phyloP scores from a whole-genome alignment of 2,797 vertebrate genomes.

The Coilia nasus region DNA sequence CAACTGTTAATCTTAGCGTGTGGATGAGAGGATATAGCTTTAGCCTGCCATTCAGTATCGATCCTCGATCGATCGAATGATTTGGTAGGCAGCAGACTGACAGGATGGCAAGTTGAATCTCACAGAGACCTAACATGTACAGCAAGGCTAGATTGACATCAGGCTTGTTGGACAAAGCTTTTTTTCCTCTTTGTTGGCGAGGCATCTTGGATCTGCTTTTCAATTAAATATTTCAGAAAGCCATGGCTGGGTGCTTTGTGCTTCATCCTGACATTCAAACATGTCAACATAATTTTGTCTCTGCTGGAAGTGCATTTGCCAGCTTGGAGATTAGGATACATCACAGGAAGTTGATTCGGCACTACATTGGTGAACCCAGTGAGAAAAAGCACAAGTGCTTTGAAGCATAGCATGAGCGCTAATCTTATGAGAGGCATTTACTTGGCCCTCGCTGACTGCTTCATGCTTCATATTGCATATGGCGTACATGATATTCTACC shows the following conservation, averaged over 20 bases:
- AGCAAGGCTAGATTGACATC: not conserved
- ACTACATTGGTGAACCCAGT: not conserved
- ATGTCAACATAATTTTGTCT: constrained; percentile 4
- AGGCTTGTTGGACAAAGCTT: not conserved
- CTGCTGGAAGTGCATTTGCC: not conserved
- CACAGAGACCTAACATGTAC: not conserved
- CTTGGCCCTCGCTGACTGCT: not conserved
- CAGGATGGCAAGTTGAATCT: constrained; percentile 3
- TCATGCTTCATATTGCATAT: not conserved
- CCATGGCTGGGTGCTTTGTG: not conserved
- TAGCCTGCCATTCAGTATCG: constrained; percentile 6
- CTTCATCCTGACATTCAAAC: not conserved
- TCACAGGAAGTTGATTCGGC: constrained; percentile 1
- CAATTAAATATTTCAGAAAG: not conserved
- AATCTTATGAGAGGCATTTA: constrained; percentile 20
- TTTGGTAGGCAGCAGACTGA: not conserved
- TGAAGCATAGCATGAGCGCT: not conserved
- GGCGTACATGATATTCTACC: not conserved
- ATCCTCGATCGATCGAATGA: not conserved
- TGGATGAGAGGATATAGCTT: not conserved
- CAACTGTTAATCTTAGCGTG: not conserved
- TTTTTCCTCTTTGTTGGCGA: not conserved
- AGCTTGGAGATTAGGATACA: constrained; percentile 1
- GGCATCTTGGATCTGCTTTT: not conserved
- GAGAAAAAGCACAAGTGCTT: not conserved